phyloP scores from a whole-genome alignment of 2,113 vertebrate species.

The Nymphicus hollandicus region DNA sequence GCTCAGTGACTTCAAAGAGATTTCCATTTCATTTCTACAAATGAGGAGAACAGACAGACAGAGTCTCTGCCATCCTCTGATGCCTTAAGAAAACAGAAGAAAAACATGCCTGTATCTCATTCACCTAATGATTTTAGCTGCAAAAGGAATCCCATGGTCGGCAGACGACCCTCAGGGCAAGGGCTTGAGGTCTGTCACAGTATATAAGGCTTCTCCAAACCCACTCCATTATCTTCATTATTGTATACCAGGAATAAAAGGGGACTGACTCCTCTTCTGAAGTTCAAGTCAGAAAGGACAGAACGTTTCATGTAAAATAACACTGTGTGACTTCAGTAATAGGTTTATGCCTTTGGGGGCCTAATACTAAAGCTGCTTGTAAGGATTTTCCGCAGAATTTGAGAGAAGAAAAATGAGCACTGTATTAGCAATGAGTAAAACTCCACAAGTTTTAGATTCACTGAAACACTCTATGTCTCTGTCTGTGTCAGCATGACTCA shows the following conservation, averaged over 20 bases:
- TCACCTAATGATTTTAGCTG: slow-evolving; percentile 50
- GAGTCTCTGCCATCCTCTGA: slow-evolving; percentile 27
- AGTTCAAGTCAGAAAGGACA: slow-evolving; percentile 57
- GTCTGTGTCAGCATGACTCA: slow-evolving; percentile 2
- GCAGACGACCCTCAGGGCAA: slow-evolving; percentile 36
- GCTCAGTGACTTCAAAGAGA: slow-evolving; percentile 47
- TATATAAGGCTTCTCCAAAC: slow-evolving; percentile 59
- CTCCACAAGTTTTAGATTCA: slow-evolving; percentile 5
- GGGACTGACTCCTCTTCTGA: slow-evolving; percentile 58
- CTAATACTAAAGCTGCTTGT: slow-evolving; percentile 33
- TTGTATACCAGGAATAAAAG: slow-evolving; percentile 68
- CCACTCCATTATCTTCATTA: slow-evolving; percentile 68
- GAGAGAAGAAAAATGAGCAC: background rate
- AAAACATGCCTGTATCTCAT: slow-evolving; percentile 41
- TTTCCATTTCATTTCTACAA: slow-evolving; percentile 51
- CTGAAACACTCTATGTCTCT: background rate
- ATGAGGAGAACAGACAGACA: slow-evolving; percentile 56
- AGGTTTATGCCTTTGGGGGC: slow-evolving; percentile 57
- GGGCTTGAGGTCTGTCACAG: slow-evolving; percentile 46
- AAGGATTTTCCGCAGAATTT: slow-evolving; percentile 61
- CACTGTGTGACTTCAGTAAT: slow-evolving; percentile 58
- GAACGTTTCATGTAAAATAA: slow-evolving; percentile 64
- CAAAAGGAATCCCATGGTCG: slow-evolving; percentile 48
- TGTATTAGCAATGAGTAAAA: slow-evolving; percentile 42
- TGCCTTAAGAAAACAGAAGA: slow-evolving; percentile 47